Base-by-base conservation (phyloP, 1,140 invertebrate species). In the Nephila pilipes region DNA sequence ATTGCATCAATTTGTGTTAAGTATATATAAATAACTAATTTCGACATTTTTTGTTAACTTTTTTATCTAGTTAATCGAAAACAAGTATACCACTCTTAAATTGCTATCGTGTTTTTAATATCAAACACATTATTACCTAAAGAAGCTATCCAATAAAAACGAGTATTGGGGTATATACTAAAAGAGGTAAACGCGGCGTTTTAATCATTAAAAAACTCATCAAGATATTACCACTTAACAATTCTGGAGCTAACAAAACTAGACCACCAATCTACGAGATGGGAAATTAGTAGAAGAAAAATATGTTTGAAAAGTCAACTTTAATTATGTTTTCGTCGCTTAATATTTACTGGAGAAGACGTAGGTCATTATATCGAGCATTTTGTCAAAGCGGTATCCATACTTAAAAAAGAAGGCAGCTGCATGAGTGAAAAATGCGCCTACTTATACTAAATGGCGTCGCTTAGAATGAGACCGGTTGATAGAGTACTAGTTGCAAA, bases 381-480 rank as follows among this genome's bases (percentile, higher is more conserved):
- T 75, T 75, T 75, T 75, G 69, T 75, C 69, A 75, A 75, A 75
- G 29, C 69, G 29, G 32, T 75, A 75, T 75, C 29, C 69, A 32
- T 3, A 36, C 29, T 32, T 75, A 18, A 75, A 75, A 32, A 29
- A 75, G 29, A 29, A 29, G 25, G 10, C 0, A 12, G 16, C 36
- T 75, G 10, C 25, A 12, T n/a, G 69, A 75, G 25, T 75, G 69
- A 75, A 75, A 75, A 75, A 75, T 75, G 63, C 6, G 69, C 18
- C 69, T 75, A 75, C 69, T 75, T 75, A 75, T 75, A 75, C 36
- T 75, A 75, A 75, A 75, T 75, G 32, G 69, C 69, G 32, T 36
- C 69, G 18, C 69, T 32, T 75, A 32, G 16, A 75, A 29, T 14
- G 29, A 29, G 32, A 75, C 32, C 29, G 69, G 69, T 75, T 36